A percentile compares a stretch with the other conserved stretches of the same genome.
These are phyloP conservation scores for Phoenicopterus ruber DNA, from an alignment of 2,113 vertebrate species.

Conservation along the genomic window DNA sequence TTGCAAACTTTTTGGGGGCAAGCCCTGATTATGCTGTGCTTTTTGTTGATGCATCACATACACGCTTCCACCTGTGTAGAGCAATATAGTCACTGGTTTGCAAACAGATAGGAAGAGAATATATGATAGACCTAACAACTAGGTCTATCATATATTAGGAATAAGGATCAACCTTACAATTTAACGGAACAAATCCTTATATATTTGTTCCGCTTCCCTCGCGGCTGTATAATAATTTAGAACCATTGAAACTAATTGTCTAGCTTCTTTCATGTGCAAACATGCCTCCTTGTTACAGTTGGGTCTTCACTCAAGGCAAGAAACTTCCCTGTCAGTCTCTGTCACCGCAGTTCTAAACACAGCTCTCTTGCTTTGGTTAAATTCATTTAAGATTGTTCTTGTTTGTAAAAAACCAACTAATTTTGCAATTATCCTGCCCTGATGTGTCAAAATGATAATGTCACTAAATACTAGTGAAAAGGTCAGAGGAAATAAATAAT, in stretches of 20 bases:
- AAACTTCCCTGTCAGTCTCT: not conserved
- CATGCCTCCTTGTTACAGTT: not conserved
- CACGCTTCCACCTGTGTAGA: not conserved
- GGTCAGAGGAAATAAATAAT: conserved; percentile 15
- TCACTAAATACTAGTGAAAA: conserved; percentile 29
- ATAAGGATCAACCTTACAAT: no score
- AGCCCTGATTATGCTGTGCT: not conserved
- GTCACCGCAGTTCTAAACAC: not conserved
- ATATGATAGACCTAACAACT: not conserved
- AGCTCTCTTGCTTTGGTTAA: not conserved
- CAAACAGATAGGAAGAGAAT: not conserved
- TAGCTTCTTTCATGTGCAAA: not conserved
- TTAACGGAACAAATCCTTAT: not conserved
- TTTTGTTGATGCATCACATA: not conserved
- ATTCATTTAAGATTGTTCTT: not conserved
- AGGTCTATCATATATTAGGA: no score
- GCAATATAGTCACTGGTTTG: not conserved
- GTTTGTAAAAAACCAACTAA: not conserved
- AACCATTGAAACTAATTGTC: not conserved
- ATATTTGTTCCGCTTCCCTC: not conserved
- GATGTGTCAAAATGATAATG: conserved; percentile 1
- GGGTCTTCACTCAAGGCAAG: not conserved
- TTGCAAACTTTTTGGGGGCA: fast-evolving
- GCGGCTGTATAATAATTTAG: not conserved
- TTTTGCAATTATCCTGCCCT: not conserved